These are phyloP conservation scores for Lanius collurio DNA, from an alignment of 2,113 vertebrate species.

Conservation along the genomic window DNA sequence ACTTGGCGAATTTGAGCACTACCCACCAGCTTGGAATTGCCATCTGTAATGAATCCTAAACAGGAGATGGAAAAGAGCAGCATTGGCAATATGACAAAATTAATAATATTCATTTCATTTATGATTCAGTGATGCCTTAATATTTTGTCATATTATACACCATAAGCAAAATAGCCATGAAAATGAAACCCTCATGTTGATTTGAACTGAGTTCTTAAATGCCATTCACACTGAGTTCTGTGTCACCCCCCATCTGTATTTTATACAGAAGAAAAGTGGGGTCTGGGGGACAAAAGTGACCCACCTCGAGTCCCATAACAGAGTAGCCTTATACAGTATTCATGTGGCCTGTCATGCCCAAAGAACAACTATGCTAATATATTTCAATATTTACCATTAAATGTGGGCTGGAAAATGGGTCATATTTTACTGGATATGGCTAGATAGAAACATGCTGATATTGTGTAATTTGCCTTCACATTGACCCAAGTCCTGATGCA, in stretches of 20 bases:
- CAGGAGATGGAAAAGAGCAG: background rate
- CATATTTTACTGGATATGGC: background rate
- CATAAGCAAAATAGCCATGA: background rate
- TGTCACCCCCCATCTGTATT: background rate
- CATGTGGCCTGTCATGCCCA: background rate
- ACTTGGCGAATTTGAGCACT: constrained; percentile 89
- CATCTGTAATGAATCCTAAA: constrained; percentile 93
- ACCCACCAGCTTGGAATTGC: constrained; percentile 91
- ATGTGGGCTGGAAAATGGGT: background rate
- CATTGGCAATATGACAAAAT: background rate
- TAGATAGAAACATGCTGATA: background rate
- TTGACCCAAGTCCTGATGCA: background rate
- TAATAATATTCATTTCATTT: background rate
- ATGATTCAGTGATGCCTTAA: background rate
- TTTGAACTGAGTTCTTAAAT: background rate
- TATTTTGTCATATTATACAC: background rate
- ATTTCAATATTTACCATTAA: background rate
- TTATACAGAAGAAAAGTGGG: background rate
- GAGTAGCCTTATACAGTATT: background rate
- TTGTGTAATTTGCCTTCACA: background rate
- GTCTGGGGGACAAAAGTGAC: background rate
- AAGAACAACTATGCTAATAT: background rate
- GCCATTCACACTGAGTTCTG: background rate
- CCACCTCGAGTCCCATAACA: background rate
- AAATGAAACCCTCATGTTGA: background rate